Conservation (phyloP, 2,113 vertebrate species). For the Heterotis niloticus region DNA sequence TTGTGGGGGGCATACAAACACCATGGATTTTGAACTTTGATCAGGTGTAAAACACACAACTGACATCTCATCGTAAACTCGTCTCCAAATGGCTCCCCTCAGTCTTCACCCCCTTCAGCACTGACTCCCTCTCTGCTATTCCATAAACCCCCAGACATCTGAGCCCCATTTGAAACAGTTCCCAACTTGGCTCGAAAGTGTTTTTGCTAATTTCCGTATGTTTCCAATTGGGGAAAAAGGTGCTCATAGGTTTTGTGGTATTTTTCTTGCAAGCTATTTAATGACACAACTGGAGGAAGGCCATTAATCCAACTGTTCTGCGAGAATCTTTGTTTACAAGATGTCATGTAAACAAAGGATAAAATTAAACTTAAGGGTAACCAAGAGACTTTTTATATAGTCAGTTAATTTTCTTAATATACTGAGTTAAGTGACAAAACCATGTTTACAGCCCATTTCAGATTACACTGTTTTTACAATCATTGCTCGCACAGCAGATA, state of each 20-base stretch:
- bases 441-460: background rate
- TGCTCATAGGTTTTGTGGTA: background rate
- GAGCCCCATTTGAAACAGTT: background rate
- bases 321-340: background rate
- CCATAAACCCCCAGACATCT: background rate
- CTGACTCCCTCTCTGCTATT: background rate
- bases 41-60: background rate
- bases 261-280: background rate
- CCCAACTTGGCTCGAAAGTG: background rate
- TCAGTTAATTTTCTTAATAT: background rate
- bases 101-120: background rate
- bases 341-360: background rate
- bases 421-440: background rate
- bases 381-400: background rate
- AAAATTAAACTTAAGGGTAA: background rate
- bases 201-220: background rate
- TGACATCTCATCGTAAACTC: background rate
- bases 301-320: constrained; percentile 1
- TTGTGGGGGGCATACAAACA: too few relatives aligned
- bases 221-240: background rate
- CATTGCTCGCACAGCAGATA: background rate
- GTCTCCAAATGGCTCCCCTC: background rate
- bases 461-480: background rate
- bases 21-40: background rate
- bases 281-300: background rate